Evolutionary conservation across 1,140 invertebrate genomes (phyloP), one percentile per base, ranked within the genome.

Genomic region (Aplysia californica): DNA sequence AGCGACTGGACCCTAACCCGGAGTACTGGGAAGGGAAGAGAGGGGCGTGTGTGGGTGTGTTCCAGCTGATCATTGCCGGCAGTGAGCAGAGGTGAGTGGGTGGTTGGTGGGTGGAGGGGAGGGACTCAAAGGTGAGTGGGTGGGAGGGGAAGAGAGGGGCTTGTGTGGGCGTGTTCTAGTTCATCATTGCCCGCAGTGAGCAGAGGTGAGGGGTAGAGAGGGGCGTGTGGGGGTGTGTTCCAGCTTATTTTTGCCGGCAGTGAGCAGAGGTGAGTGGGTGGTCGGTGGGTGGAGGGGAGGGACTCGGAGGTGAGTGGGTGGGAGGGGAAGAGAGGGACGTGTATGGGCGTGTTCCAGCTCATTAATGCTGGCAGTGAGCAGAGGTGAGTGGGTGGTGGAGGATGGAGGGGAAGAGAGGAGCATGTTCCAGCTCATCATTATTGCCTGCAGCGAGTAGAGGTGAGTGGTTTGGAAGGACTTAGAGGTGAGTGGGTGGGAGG

Each of bases 21-120:
- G 97, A 99, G 89, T 96, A 97, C 91, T 99, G 97, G 97, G 97
- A 99, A 90, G 97, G 97, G 0, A 97, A 98, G 87, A 91, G 97
- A 64, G 97, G 97, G 0, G 96, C 97, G 29, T 96, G 96, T 88
- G 95, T 96, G 74, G 97, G 97, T 1, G 94, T 96, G 23, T 95
- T 98, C 78, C 97, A 98, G 86, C 92, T 94, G 77, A 88, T 90
- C 68, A 92, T 95, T 73, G 94, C 93, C 36, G 93, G 93, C 20
- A 93, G 93, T 85, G 92, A 94, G 85, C 92, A 94, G 69, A 94
- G 92, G 94, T 93, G 85, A 59, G 76, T 68, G 35, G 18, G 2
- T 23, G 3, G 38, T 33, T 50, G n/a, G 44, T 50, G 44, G 10
- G 10, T n/a, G 44, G 44, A 50, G 10, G 44, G n/a, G n/a, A n/a